Evolutionary conservation across 2,888 invertebrate genomes (phyloP).

Genomic region (Scaptodrosophila latifasciaeformis): DNA sequence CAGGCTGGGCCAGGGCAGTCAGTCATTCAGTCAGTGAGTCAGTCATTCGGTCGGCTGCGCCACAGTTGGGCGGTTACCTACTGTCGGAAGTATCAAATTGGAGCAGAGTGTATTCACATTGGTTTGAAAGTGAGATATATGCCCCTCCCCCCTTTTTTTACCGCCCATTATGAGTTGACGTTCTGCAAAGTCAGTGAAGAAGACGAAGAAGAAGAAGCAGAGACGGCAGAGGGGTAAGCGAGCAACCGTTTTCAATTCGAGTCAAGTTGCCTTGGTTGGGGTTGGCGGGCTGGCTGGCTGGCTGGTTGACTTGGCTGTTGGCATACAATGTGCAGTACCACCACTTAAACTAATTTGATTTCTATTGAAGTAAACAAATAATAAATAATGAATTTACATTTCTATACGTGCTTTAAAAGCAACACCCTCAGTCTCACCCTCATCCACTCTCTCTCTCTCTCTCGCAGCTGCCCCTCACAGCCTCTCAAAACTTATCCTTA

Average conservation of each 20-base stretch:
- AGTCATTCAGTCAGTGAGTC: constrained; percentile 23
- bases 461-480: background rate
- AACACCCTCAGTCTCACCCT: too few relatives aligned
- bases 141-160: too few relatives aligned
- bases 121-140: too few relatives aligned
- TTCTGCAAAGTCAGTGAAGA: background rate
- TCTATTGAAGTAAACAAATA: constrained; percentile 68
- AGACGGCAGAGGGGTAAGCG: constrained; percentile 22
- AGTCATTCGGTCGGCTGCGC: constrained; percentile 15
- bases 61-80: background rate
- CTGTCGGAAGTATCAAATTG: constrained; percentile 40
- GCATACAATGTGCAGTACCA: constrained; percentile 27
- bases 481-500: background rate
- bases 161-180: too few relatives aligned
- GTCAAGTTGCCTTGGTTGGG: constrained; percentile 33
- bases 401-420: constrained; percentile 50
- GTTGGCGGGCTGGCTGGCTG: background rate
- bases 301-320: constrained; percentile 10
- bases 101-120: constrained; percentile 29
- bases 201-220: background rate
- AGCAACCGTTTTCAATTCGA: constrained; percentile 52
- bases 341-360: constrained; percentile 67
- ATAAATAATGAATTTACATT: constrained; percentile 68
- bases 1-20: constrained; percentile 14
- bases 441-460: background rate